Conservation (phyloP, 1,140 invertebrate genomes). For the Drosophila arawakana region DNA sequence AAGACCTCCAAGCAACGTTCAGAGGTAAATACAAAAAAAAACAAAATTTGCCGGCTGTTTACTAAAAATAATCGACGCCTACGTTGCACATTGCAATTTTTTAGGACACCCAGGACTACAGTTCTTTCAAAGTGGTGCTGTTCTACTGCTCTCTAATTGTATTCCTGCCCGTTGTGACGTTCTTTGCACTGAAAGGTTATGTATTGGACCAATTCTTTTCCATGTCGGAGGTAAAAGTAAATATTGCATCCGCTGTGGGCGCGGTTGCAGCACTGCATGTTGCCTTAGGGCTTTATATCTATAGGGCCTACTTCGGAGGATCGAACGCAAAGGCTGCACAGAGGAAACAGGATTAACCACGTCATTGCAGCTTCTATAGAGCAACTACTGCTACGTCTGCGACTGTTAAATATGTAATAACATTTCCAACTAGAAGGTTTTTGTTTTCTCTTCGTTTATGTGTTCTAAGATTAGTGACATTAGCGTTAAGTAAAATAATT, state of each 20-base stretch:
- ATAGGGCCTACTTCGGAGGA: conserved; percentile 89
- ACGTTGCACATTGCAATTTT: conserved; percentile 2
- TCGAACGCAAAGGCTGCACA: conserved; percentile 40
- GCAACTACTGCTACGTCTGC: conserved; percentile 25
- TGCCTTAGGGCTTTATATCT: conserved; percentile 91
- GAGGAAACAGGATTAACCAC: conserved; percentile 37
- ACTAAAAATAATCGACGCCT: conserved; percentile 11
- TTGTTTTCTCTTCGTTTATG: conserved; percentile 42
- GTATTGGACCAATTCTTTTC: conserved; percentile 86
- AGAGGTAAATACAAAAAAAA: conserved; percentile 46
- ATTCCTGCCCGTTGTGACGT: conserved; percentile 87
- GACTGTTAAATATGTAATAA: conserved; percentile 42
- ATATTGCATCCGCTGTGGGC: conserved; percentile 90
- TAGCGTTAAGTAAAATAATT: conserved; percentile 59
- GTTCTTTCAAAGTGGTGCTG: conserved; percentile 87
- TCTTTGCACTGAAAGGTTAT: conserved; percentile 86
- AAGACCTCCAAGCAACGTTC: conserved; percentile 62
- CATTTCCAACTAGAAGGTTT: conserved; percentile 49
- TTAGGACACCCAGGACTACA: conserved; percentile 85
- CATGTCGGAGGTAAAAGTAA: conserved; percentile 87
- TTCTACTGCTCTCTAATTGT: conserved; percentile 88
- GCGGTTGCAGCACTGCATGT: conserved; percentile 90
- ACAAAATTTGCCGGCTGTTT: conserved; percentile 41
- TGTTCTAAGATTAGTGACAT: conserved; percentile 47
- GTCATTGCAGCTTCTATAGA: background rate